Evolutionary conservation across 1,140 invertebrate genomes (phyloP).

Genomic region (Tribolium madens): DNA sequence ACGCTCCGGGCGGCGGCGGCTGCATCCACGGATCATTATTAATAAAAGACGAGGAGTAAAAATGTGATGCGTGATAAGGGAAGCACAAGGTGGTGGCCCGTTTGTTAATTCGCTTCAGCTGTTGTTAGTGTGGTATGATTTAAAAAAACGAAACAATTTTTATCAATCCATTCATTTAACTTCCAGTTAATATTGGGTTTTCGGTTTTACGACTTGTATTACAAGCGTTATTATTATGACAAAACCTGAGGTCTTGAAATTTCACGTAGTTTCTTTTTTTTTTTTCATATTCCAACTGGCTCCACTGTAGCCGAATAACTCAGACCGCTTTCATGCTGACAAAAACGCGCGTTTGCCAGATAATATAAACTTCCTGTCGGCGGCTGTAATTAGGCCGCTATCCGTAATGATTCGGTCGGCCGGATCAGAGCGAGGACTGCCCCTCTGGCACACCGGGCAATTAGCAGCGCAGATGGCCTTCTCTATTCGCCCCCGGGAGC

Average conservation of each 20-base stretch:
- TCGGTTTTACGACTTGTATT: too few species aligned
- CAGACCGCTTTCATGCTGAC: not conserved
- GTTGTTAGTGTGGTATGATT: too few species aligned
- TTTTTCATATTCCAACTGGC: not conserved
- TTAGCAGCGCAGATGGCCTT: slow-evolving; percentile 30
- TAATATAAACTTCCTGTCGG: slow-evolving; percentile 31
- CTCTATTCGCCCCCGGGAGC: slow-evolving; percentile 9
- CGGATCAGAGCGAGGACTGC: slow-evolving; percentile 2
- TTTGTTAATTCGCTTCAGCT: not conserved
- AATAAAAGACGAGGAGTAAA: not conserved
- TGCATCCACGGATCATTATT: not conserved
- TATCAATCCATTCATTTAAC: too few species aligned
- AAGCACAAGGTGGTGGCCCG: not conserved
- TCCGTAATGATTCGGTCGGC: slow-evolving; percentile 25
- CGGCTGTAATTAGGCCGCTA: slow-evolving; percentile 18
- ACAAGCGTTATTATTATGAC: too few species aligned
- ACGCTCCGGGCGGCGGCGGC: not conserved
- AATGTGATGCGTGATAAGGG: not conserved
- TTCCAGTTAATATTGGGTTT: too few species aligned
- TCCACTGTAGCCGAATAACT: too few species aligned
- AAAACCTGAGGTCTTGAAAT: too few species aligned
- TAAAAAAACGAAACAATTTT: too few species aligned
- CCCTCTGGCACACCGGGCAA: slow-evolving; percentile 24
- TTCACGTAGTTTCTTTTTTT: too few species aligned
- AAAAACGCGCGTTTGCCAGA: slow-evolving; percentile 12